phyloP scores from a whole-genome alignment of 2,888 invertebrate species.

The Aproaerema taeniolella region DNA sequence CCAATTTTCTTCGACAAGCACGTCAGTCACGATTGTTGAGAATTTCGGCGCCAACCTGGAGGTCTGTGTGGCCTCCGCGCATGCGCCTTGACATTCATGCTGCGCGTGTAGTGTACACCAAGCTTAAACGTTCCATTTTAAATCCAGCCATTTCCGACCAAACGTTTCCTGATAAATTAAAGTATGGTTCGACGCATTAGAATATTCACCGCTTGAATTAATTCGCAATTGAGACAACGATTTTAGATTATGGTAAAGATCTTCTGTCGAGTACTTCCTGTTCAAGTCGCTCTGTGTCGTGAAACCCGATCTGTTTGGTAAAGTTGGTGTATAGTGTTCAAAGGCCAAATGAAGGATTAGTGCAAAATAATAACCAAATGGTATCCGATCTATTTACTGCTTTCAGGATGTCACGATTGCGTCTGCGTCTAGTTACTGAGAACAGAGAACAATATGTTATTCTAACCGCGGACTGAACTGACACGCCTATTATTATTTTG shows the following conservation, averaged over 20 bases:
- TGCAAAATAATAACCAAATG: not conserved
- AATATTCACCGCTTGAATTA: slow-evolving; percentile 14
- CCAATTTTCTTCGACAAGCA: too few relatives aligned
- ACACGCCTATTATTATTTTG: slow-evolving; percentile 55
- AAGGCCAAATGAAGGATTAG: not conserved
- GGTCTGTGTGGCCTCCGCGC: slow-evolving; percentile 28
- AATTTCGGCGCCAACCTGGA: slow-evolving; percentile 20
- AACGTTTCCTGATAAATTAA: slow-evolving; percentile 54
- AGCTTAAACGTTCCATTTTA: slow-evolving; percentile 62
- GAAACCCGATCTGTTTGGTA: not conserved
- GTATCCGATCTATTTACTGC: slow-evolving; percentile 6
- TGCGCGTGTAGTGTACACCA: slow-evolving; percentile 52
- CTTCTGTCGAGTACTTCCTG: not conserved
- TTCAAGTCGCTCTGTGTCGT: not conserved
- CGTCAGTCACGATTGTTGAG: slow-evolving; percentile 11
- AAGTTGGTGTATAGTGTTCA: not conserved
- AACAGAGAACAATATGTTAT: slow-evolving; percentile 48
- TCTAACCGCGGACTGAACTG: slow-evolving; percentile 36
- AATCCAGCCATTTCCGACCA: slow-evolving; percentile 61
- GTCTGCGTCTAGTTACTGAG: slow-evolving; percentile 31
- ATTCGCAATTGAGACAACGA: slow-evolving; percentile 16
- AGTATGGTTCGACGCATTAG: slow-evolving; percentile 21
- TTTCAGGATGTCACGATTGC: slow-evolving; percentile 18
- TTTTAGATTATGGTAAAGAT: not conserved
- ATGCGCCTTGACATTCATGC: slow-evolving; percentile 67